These are phyloP conservation scores for Coreius guichenoti DNA, from an alignment of 2,797 vertebrate genomes.

Conservation along the genomic window DNA sequence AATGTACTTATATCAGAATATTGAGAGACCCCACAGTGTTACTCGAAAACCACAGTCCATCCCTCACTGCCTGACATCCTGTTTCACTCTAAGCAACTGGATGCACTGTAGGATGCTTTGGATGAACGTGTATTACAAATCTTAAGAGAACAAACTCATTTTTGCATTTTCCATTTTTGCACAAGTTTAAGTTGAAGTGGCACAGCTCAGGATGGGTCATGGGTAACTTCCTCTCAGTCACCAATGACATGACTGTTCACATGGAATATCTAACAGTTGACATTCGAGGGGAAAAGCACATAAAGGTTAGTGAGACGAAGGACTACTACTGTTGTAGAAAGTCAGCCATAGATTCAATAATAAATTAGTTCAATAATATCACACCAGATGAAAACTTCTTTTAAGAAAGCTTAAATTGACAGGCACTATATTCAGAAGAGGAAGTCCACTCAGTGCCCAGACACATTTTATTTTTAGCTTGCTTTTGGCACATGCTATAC, in stretches of 20 bases:
- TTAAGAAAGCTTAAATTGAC: background rate
- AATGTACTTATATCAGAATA: background rate
- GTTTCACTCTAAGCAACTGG: conserved; percentile 12
- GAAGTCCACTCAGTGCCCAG: conserved; percentile 48
- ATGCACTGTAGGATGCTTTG: background rate
- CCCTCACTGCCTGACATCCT: conserved; percentile 60
- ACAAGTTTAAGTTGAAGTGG: background rate
- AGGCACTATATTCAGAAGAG: conserved; percentile 38
- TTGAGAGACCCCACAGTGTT: background rate
- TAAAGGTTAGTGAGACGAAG: background rate
- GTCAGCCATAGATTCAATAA: background rate
- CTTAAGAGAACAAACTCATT: background rate
- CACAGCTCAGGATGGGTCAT: background rate
- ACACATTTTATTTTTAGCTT: conserved; percentile 32
- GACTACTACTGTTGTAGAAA: background rate
- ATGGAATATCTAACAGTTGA: conserved; percentile 10
- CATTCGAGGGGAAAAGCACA: background rate
- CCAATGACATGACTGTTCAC: background rate
- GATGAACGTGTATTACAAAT: background rate
- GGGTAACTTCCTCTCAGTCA: background rate
- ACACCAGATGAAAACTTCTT: conserved; percentile 30
- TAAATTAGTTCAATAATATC: background rate
- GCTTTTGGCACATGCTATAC: background rate
- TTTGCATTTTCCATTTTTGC: background rate
- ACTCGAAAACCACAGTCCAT: conserved; percentile 55